phyloP scores from a whole-genome alignment of 2,888 invertebrate genomes.

The Druceiella hillmani region DNA sequence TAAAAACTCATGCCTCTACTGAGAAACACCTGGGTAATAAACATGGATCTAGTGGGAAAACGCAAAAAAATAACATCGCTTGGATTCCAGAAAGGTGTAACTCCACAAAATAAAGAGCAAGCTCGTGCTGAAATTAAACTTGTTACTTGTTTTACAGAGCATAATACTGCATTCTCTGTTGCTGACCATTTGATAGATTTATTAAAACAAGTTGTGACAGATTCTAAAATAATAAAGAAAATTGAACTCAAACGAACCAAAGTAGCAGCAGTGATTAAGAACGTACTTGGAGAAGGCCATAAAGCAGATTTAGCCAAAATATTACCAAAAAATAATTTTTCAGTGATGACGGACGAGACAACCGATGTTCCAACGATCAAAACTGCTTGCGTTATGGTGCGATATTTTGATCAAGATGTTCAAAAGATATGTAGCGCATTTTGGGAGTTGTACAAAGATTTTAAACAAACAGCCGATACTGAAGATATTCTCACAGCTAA shows the following conservation, averaged over 20 bases:
- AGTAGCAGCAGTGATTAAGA: slow-evolving; percentile 21
- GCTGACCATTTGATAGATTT: slow-evolving; percentile 20
- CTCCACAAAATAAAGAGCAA: slow-evolving; percentile 21
- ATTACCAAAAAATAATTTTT: slow-evolving; percentile 23
- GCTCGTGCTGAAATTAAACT: slow-evolving; percentile 24
- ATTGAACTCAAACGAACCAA: slow-evolving; percentile 24
- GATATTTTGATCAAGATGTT: slow-evolving; percentile 22
- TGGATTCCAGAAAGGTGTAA: no score
- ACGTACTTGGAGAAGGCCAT: slow-evolving; percentile 24
- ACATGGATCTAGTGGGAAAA: slow-evolving; percentile 19
- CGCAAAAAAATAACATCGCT: no score
- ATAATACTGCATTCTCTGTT: slow-evolving; percentile 25
- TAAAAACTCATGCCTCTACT: slow-evolving; percentile 12
- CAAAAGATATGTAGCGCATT: slow-evolving; percentile 19
- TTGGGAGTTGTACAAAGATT: slow-evolving; percentile 18
- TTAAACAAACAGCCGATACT: slow-evolving; percentile 15
- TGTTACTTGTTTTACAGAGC: slow-evolving; percentile 25
- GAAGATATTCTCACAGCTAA: slow-evolving; percentile 8
- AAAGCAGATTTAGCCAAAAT: slow-evolving; percentile 23
- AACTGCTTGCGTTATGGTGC: slow-evolving; percentile 24
- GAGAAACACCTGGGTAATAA: slow-evolving; percentile 17
- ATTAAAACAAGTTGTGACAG: slow-evolving; percentile 25
- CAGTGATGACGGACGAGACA: slow-evolving; percentile 26
- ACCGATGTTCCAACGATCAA: slow-evolving; percentile 26
- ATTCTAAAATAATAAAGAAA: slow-evolving; percentile 24